Evolutionary conservation across 2,113 vertebrate species (phyloP).

Genomic region (Trinectes maculatus): DNA sequence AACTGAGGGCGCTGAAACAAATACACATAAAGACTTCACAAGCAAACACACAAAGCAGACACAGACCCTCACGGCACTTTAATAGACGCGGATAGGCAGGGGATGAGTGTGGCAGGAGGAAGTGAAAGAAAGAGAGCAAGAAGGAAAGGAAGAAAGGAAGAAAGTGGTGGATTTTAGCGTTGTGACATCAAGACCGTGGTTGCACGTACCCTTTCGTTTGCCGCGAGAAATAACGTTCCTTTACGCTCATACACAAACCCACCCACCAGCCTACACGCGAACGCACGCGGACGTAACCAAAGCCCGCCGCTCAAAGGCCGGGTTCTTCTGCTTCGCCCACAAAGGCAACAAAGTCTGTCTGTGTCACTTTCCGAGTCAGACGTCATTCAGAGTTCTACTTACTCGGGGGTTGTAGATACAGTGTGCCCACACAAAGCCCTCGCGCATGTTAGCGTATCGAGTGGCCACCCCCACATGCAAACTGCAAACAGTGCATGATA

Average conservation of each 20-base stretch:
- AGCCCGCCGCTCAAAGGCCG: constrained; percentile 43
- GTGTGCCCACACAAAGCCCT: constrained; percentile 47
- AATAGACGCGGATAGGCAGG: constrained; percentile 12
- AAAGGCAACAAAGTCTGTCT: constrained; percentile 69
- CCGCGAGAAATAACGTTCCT: constrained; percentile 52
- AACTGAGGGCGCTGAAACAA: constrained; percentile 21
- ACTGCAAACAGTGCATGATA: constrained; percentile 26
- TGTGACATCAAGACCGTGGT: constrained; percentile 15
- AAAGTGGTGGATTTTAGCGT: constrained; percentile 16
- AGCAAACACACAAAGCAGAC: constrained; percentile 8
- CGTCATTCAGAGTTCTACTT: constrained; percentile 66
- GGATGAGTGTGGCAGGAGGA: constrained; percentile 2
- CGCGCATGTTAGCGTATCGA: constrained; percentile 27
- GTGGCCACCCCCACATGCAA: constrained; percentile 29
- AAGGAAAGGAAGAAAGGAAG: constrained; percentile 9
- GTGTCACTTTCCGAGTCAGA: constrained; percentile 69
- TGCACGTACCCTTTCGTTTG: constrained; percentile 34
- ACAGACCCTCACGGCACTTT: constrained; percentile 19
- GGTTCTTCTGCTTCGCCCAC: constrained; percentile 68
- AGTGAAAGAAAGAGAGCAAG: constrained; percentile 11
- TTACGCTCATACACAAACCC: constrained; percentile 30
- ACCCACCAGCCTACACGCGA: constrained; percentile 37
- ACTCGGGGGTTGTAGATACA: constrained; percentile 44
- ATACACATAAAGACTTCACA: too few relatives aligned
- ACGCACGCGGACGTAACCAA: constrained; percentile 32